These are phyloP conservation scores for Sycobia sp. DNA, from an alignment of 1,140 invertebrate genomes.

Conservation along the genomic window DNA sequence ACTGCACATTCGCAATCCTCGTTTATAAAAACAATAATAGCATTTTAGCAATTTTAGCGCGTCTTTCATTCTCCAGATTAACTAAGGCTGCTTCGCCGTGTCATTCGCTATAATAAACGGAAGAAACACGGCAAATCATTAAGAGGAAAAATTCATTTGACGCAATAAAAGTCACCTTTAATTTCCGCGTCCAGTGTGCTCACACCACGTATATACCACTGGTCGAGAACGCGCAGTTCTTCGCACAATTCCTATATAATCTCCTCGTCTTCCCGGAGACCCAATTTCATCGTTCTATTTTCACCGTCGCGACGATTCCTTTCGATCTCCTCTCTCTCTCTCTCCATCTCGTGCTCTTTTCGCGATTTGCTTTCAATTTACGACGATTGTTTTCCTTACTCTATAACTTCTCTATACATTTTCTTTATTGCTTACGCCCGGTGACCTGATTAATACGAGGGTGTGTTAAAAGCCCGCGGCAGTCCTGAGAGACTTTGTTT, in stretches of 20 bases:
- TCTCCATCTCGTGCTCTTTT: neutral
- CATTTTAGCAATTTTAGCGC: no score
- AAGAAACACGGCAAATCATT: no score
- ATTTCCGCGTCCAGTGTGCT: neutral
- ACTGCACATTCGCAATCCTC: no score
- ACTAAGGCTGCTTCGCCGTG: no score
- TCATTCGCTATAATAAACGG: no score
- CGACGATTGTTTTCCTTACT: neutral
- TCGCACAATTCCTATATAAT: neutral
- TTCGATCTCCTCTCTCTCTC: no score
- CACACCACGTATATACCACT: no score
- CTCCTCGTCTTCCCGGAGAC: neutral
- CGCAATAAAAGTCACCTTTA: neutral
- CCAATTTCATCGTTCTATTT: slow-evolving; percentile 2
- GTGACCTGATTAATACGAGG: slow-evolving; percentile 6
- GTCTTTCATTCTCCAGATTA: no score
- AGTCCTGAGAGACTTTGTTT: neutral
- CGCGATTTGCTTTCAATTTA: slow-evolving; percentile 24
- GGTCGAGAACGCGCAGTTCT: neutral
- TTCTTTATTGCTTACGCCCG: no score
- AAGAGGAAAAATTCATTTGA: neutral
- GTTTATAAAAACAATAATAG: no score
- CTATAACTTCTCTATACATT: no score
- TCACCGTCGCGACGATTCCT: no score
- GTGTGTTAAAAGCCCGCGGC: neutral